Evolutionary conservation across 2,797 vertebrate species (phyloP), one percentile per base, ranked within the genome.

Genomic region (Muraenolepis orangiensis): DNA sequence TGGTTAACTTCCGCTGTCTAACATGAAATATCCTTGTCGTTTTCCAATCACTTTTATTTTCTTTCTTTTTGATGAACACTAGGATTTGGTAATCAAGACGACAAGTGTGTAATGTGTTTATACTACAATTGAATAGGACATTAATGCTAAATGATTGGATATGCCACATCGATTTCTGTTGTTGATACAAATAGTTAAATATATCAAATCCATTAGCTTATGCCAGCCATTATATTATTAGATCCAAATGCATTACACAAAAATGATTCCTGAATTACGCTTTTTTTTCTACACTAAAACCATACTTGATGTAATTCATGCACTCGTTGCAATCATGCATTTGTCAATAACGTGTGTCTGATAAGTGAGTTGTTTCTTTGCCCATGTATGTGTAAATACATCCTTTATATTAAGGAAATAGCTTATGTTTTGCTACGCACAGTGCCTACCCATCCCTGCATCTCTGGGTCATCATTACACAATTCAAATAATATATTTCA

Each of bases 371-470:
- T 38, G 4, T 38, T 38, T 38, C 36, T 38, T 38, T 38, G 12
- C 10, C 36, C 36, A 12, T 38, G 36, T 38, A 38, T 10, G 6
- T 38, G 36, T 6, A 38, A 6, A 38, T 38, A 38, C 6, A 38
- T 38, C 36, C 1, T 38, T 1, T 38, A 12, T 38, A 5, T 38
- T 38, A 38, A 38, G 4, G 4, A 38, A 38, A 10, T 38, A 38
- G 36, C 12, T 38, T 38, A 38, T 38, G 4, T 38, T 38, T 38
- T 38, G 36, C 36, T 79, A 32, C 66, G 73, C 83, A 82, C 87
- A 83, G 87, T 91, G 87, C 87, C 90, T 87, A 13, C 31, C 74
- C 36, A 18, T n/a, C 76, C 14, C 75, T 72, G 29, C 34, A 30
- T 61, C 57, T 1, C 31, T 74, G 51, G 67, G 18, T 18, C 30